Conservation (phyloP, 2,888 invertebrate genomes). For the Chironomus riparius region DNA sequence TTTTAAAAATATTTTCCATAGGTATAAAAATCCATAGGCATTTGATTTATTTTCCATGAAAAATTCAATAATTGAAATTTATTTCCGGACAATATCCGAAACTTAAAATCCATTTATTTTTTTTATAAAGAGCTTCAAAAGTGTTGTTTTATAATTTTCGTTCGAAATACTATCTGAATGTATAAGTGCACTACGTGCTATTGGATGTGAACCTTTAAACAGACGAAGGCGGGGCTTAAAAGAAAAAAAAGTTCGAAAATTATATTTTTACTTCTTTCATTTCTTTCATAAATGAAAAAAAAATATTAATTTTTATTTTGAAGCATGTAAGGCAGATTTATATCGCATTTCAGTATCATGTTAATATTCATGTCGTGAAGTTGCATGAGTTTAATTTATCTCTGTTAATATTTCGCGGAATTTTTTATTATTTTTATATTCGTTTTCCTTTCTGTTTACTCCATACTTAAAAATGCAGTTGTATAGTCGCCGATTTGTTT, state of each 20-base stretch:
- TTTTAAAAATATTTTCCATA: no score
- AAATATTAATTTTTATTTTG: background rate
- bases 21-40: background rate
- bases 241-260: background rate
- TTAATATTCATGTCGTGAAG: conserved; percentile 27
- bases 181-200: background rate
- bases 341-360: conserved; percentile 24
- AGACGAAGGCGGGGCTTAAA: conserved; percentile 3
- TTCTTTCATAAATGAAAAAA: background rate
- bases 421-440: conserved; percentile 2
- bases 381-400: conserved; percentile 27
- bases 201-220: background rate
- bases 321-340: conserved; percentile 17
- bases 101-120: background rate
- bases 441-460: background rate
- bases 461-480: background rate
- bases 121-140: background rate
- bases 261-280: background rate
- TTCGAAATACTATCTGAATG: background rate
- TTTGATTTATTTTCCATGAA: conserved; percentile 17
- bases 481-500: no score
- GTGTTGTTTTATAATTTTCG: no score
- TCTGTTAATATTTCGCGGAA: conserved; percentile 23
- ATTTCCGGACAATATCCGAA: background rate
- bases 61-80: conserved; percentile 11